Evolutionary conservation across 2,113 vertebrate genomes (phyloP).

Genomic region (Motacilla alba): DNA sequence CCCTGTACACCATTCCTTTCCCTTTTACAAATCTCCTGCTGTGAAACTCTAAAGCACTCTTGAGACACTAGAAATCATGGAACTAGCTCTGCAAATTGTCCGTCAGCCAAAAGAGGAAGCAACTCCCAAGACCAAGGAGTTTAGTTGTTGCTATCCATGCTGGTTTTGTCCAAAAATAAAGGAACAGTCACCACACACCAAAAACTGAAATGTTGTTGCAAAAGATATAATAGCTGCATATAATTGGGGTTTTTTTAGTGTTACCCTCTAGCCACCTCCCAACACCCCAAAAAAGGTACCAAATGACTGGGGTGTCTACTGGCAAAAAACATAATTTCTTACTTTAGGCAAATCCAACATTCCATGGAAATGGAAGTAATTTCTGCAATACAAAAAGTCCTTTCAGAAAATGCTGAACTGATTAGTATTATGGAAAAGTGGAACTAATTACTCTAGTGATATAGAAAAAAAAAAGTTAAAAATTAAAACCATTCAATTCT

Average conservation of each 20-base stretch:
- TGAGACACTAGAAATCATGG: slow-evolving; percentile 28
- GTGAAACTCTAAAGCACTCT: slow-evolving; percentile 58
- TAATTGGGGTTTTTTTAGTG: background rate
- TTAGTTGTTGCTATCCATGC: background rate
- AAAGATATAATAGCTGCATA: background rate
- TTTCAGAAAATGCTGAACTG: slow-evolving; percentile 15
- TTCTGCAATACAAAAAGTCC: slow-evolving; percentile 5
- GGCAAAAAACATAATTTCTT: background rate
- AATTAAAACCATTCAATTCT: background rate
- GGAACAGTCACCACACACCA: background rate
- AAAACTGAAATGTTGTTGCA: background rate
- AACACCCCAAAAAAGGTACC: background rate
- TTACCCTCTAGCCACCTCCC: background rate
- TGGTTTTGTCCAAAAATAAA: background rate
- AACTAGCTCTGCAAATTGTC: slow-evolving; percentile 17
- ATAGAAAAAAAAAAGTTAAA: background rate
- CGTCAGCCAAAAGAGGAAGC: slow-evolving; percentile 13
- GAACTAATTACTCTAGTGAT: slow-evolving; percentile 6
- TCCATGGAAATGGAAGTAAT: slow-evolving; percentile 14
- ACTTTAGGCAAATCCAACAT: background rate
- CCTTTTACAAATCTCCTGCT: slow-evolving; percentile 68
- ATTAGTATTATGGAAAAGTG: slow-evolving; percentile 4
- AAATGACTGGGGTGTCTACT: background rate
- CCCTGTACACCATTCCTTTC: slow-evolving; percentile 45
- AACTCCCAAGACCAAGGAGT: background rate